phyloP scores from a whole-genome alignment of 2,113 vertebrate species.

The Carollia perspicillata region DNA sequence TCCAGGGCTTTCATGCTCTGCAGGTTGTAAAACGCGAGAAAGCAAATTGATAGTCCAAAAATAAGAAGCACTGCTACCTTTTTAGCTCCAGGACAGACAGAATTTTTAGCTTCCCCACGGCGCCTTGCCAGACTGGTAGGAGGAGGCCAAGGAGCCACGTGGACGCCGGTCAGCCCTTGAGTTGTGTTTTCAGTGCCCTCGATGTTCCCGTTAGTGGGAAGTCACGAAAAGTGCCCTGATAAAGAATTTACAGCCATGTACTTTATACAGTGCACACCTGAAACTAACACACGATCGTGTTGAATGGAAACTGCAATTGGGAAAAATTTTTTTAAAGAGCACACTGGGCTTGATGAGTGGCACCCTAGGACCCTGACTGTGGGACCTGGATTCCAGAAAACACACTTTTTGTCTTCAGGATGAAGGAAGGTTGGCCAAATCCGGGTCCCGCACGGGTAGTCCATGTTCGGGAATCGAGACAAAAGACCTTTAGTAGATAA shows the following conservation, averaged over 20 bases:
- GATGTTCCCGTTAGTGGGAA: not conserved
- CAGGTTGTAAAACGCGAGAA: not conserved
- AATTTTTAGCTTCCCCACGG: not conserved
- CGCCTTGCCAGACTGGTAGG: not conserved
- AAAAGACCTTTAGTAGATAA: constrained; percentile 35
- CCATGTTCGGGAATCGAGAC: constrained; percentile 37
- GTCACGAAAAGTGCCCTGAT: fast-evolving
- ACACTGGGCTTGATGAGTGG: not conserved
- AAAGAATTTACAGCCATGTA: not conserved
- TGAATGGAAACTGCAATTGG: not conserved
- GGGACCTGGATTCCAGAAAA: not conserved
- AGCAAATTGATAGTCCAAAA: not conserved
- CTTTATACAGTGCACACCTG: not conserved
- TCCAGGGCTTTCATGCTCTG: not conserved
- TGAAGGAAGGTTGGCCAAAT: not conserved
- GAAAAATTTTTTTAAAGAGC: not conserved
- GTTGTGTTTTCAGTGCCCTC: not conserved
- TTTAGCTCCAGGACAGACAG: not conserved
- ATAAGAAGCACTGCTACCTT: not conserved
- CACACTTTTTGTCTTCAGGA: not conserved
- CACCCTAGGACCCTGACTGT: not conserved
- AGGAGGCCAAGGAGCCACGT: not conserved
- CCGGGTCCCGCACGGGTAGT: constrained; percentile 17
- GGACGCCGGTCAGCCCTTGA: not conserved
- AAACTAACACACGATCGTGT: not conserved